These are phyloP conservation scores for Noctua janthe DNA, from an alignment of 2,888 invertebrate genomes.

Conservation along the genomic window DNA sequence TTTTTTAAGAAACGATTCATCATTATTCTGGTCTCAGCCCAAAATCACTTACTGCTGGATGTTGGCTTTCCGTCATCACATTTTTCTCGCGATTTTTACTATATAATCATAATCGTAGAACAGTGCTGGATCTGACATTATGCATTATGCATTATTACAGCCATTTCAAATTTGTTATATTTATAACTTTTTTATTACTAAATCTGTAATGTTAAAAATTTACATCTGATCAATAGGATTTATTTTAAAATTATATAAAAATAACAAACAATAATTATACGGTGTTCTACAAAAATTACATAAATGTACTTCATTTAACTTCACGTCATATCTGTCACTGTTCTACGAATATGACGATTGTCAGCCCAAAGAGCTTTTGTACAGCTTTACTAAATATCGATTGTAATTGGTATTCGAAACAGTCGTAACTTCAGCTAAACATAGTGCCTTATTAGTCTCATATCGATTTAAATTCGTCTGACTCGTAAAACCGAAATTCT, in stretches of 20 bases:
- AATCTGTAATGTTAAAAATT: no score
- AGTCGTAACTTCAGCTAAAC: not conserved
- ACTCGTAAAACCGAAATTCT: conserved; percentile 43
- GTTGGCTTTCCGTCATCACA: no score
- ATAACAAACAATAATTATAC: no score
- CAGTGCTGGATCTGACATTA: no score
- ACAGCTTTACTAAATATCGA: conserved; percentile 10
- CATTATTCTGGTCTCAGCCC: not conserved
- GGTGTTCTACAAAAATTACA: no score
- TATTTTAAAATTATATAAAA: no score
- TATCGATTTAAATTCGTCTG: conserved; percentile 50
- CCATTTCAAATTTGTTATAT: not conserved
- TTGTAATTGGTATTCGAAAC: not conserved
- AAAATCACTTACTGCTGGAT: not conserved
- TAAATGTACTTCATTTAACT: no score
- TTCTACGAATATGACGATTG: not conserved
- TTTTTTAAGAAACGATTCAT: not conserved
- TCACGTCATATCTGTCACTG: no score
- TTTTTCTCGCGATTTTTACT: no score
- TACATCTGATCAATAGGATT: no score
- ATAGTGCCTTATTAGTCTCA: conserved; percentile 9
- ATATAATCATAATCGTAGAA: not conserved
- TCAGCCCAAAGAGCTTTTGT: not conserved
- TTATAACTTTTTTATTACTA: no score
- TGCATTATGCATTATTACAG: no score